Conservation (phyloP, 2,113 vertebrate species). For the Cyrtonyx montezumae region DNA sequence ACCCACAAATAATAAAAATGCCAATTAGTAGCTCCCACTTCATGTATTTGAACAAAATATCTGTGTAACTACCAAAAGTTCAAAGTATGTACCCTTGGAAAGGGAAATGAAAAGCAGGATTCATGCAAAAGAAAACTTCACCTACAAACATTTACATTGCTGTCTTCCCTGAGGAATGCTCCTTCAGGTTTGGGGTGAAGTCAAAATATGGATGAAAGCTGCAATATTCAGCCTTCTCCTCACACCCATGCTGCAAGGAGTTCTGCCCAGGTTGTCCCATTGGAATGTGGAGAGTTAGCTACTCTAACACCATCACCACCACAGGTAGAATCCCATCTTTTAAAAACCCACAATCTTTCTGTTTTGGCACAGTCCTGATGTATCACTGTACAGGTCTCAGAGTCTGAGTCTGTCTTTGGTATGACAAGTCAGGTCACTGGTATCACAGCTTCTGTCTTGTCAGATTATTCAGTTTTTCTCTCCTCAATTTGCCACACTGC, state of each 20-base stretch:
- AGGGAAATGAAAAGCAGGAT: not conserved
- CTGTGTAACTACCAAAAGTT: not conserved
- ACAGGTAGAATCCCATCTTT: rapidly evolving
- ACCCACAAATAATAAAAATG: not conserved
- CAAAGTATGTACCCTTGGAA: not conserved
- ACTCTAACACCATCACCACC: not conserved
- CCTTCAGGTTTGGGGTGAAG: not conserved
- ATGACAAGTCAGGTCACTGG: not conserved
- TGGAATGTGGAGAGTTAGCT: not conserved
- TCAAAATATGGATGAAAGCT: not conserved
- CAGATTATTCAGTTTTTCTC: not conserved
- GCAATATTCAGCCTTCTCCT: not conserved
- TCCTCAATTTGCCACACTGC: not conserved
- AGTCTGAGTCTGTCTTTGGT: not conserved
- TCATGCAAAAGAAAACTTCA: not conserved
- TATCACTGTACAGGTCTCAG: not conserved
- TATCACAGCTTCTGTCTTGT: not conserved
- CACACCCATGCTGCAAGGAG: not conserved
- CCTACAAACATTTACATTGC: not conserved
- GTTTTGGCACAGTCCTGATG: not conserved
- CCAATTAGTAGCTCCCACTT: not conserved
- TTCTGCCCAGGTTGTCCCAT: not conserved
- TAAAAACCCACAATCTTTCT: not conserved
- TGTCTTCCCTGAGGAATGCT: not conserved
- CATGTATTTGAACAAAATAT: not conserved